Evolutionary conservation across 2,888 invertebrate species (phyloP).

Genomic region (Trichogramma dendrolimi): DNA sequence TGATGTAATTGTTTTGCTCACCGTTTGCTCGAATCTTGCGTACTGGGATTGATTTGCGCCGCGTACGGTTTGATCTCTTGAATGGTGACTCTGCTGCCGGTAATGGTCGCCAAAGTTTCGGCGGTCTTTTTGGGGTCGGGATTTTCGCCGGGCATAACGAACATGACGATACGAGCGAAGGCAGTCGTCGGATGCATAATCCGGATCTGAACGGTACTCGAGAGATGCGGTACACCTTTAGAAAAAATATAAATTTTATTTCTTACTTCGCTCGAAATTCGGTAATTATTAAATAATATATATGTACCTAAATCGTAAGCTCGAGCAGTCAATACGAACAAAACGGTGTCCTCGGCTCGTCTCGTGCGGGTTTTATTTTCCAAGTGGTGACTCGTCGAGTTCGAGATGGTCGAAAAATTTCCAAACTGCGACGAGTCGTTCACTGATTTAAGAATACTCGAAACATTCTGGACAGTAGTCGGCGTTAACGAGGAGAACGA

Average conservation of each 20-base stretch:
- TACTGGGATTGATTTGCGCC: slow-evolving; percentile 31
- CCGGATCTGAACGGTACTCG: slow-evolving; percentile 68
- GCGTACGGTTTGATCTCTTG: slow-evolving; percentile 69
- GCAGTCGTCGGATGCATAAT: slow-evolving; percentile 58
- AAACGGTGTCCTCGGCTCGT: slow-evolving; percentile 55
- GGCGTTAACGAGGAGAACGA: too few relatives aligned
- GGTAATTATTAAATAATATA: not conserved
- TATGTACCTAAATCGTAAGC: slow-evolving; percentile 73
- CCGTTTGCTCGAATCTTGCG: slow-evolving; percentile 39
- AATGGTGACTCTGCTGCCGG: slow-evolving; percentile 75
- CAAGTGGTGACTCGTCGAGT: not conserved
- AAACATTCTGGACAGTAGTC: too few relatives aligned
- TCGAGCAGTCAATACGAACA: slow-evolving; percentile 67
- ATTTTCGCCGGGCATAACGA: slow-evolving; percentile 75
- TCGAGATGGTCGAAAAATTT: too few relatives aligned
- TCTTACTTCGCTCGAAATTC: not conserved
- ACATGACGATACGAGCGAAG: slow-evolving; percentile 70
- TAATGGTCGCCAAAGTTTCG: slow-evolving; percentile 70
- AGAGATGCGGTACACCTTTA: slow-evolving; percentile 69
- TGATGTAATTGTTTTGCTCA: slow-evolving; percentile 19
- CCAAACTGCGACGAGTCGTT: too few relatives aligned
- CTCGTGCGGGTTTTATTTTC: slow-evolving; percentile 47
- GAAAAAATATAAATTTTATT: slow-evolving; percentile 4
- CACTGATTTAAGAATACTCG: too few relatives aligned
- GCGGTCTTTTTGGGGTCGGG: slow-evolving; percentile 71